phyloP scores from a whole-genome alignment of 1,140 invertebrate genomes.

The Dinoponera quadriceps region DNA sequence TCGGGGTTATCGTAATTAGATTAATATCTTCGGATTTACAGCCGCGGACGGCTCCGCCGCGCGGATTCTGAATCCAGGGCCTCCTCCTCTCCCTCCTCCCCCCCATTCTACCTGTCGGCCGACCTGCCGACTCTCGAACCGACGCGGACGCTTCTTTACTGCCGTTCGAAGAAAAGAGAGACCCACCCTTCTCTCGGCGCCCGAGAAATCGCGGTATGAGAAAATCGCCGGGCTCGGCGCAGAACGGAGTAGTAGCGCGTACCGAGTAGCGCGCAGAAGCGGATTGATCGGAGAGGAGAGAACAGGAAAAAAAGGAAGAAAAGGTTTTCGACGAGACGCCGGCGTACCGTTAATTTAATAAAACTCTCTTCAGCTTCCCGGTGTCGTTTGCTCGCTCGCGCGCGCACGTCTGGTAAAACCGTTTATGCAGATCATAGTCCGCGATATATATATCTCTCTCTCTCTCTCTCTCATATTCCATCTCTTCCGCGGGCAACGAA shows the following conservation, averaged over 20 bases:
- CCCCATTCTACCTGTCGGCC: too few relatives aligned
- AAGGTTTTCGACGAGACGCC: conserved; percentile 10
- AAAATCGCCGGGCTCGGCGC: conserved; percentile 60
- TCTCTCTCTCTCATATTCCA: too few relatives aligned
- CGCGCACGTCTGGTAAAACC: conserved; percentile 9
- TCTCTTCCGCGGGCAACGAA: not conserved
- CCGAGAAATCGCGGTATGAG: conserved; percentile 50
- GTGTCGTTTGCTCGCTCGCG: conserved; percentile 4
- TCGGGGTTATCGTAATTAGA: conserved; percentile 55
- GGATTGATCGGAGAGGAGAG: not conserved
- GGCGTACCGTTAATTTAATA: conserved; percentile 66
- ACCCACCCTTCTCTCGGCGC: conserved; percentile 22
- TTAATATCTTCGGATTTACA: conserved; percentile 54
- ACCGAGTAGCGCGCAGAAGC: conserved; percentile 35
- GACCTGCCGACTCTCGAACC: not conserved
- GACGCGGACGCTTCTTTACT: conserved; percentile 20
- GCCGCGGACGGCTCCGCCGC: not conserved
- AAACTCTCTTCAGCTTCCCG: conserved; percentile 47
- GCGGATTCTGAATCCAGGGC: not conserved
- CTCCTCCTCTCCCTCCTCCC: not conserved
- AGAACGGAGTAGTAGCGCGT: too few relatives aligned
- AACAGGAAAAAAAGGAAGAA: not conserved
- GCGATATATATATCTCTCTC: not conserved
- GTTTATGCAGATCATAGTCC: conserved; percentile 60
- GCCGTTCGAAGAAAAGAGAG: conserved; percentile 20